These are phyloP conservation scores for Ormia ochracea DNA, from an alignment of 2,888 invertebrate genomes.

Conservation along the genomic window DNA sequence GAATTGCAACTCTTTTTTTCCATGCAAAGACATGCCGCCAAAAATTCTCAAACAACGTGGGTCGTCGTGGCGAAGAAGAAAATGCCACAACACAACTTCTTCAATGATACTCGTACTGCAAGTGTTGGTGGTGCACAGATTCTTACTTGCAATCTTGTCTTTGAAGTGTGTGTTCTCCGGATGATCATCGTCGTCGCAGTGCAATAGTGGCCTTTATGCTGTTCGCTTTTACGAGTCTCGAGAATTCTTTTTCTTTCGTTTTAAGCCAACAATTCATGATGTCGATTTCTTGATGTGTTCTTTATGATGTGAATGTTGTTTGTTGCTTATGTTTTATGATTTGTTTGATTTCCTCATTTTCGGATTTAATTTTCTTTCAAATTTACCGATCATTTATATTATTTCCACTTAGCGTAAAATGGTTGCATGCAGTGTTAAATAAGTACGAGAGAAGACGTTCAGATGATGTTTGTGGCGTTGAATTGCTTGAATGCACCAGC, in stretches of 20 bases:
- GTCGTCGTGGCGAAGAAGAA: constrained; percentile 5
- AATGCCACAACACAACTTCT: neutral
- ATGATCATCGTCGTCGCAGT: neutral
- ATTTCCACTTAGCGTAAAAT: constrained; percentile 41
- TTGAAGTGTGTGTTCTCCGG: constrained; percentile 34
- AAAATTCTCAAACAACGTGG: constrained; percentile 11
- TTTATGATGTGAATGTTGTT: constrained; percentile 52
- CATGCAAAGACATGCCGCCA: constrained; percentile 46
- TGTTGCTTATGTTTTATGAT: constrained; percentile 69
- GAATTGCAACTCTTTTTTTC: constrained; percentile 62
- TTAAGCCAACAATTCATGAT: neutral
- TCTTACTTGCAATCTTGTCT: neutral
- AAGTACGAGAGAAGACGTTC: neutral
- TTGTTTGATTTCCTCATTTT: constrained; percentile 75
- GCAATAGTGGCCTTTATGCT: constrained; percentile 18
- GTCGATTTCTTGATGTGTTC: constrained; percentile 38
- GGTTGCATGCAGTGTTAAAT: constrained; percentile 20
- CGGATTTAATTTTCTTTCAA: constrained; percentile 74
- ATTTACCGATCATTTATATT: constrained; percentile 69
- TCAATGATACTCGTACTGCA: neutral
- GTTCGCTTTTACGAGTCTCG: neutral
- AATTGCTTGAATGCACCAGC: constrained; percentile 44
- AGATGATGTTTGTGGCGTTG: constrained; percentile 2
- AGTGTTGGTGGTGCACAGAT: constrained; percentile 3
- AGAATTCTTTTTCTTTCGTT: neutral